These are phyloP conservation scores for Timema podura DNA, from an alignment of 2,888 invertebrate species.

Conservation along the genomic window DNA sequence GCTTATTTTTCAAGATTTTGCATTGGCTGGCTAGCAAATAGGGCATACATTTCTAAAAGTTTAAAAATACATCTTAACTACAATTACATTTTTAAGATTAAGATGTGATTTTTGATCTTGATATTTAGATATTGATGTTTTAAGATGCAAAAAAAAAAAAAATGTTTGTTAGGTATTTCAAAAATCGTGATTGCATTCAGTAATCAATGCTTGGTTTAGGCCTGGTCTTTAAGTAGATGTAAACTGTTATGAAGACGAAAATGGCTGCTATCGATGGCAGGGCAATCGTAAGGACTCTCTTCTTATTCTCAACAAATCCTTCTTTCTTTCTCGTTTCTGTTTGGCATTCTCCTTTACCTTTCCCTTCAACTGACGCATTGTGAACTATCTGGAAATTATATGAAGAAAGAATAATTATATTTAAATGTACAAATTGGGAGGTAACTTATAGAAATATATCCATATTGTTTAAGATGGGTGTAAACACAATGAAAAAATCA, in stretches of 20 bases:
- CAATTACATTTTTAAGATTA: too few species aligned
- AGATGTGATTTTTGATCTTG: too few species aligned
- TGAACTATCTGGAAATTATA: slow-evolving; percentile 33
- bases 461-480: too few species aligned
- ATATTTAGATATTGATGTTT: too few species aligned
- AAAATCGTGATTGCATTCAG: neutral
- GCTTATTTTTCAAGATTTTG: too few species aligned
- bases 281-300: slow-evolving; percentile 73
- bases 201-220: slow-evolving; percentile 45
- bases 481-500: too few species aligned
- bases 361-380: slow-evolving; percentile 76
- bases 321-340: slow-evolving; percentile 79
- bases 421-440: too few species aligned
- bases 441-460: too few species aligned
- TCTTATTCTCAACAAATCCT: slow-evolving; percentile 74
- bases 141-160: too few species aligned
- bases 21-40: too few species aligned
- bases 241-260: slow-evolving; percentile 66
- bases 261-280: slow-evolving; percentile 67
- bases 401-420: too few species aligned
- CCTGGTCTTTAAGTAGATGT: slow-evolving; percentile 76
- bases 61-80: neutral
- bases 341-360: slow-evolving; percentile 76
- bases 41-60: neutral
- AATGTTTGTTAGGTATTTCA: too few species aligned